phyloP scores from a whole-genome alignment of 1,140 invertebrate genomes.

The Caerostris darwini region DNA sequence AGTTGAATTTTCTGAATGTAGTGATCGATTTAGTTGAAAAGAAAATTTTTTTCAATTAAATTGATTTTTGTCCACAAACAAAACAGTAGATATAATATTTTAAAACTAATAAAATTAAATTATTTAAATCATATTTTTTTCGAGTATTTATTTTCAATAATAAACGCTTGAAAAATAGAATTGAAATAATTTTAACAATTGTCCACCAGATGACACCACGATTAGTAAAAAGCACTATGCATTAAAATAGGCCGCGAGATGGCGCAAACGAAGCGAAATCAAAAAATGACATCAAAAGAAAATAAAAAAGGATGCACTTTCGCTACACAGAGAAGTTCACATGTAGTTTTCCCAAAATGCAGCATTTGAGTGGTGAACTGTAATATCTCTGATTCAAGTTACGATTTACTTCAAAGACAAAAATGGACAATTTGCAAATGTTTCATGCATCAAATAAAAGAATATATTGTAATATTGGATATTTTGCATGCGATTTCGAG shows the following conservation, averaged over 20 bases:
- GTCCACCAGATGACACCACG: not conserved
- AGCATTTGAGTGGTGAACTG: not conserved
- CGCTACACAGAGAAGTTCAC: not conserved
- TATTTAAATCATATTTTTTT: no score
- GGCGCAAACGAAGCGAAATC: not conserved
- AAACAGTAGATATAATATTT: no score
- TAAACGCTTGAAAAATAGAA: no score
- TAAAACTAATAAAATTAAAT: no score
- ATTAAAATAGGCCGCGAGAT: conserved; percentile 28
- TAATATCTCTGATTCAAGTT: not conserved
- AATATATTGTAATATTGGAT: not conserved
- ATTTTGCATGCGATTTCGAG: not conserved
- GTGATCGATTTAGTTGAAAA: no score
- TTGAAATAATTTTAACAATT: no score
- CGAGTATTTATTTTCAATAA: no score
- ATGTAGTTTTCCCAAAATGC: not conserved
- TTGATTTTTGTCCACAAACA: no score
- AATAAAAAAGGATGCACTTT: not conserved
- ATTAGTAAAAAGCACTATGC: not conserved
- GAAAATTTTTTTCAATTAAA: no score
- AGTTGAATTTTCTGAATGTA: no score
- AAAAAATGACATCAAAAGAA: not conserved
- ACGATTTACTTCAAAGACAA: not conserved
- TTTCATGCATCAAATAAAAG: not conserved
- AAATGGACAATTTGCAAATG: not conserved